Evolutionary conservation across 2,797 vertebrate genomes (phyloP), one percentile per base, ranked within the genome.

Genomic region (Coregonus suidteri): DNA sequence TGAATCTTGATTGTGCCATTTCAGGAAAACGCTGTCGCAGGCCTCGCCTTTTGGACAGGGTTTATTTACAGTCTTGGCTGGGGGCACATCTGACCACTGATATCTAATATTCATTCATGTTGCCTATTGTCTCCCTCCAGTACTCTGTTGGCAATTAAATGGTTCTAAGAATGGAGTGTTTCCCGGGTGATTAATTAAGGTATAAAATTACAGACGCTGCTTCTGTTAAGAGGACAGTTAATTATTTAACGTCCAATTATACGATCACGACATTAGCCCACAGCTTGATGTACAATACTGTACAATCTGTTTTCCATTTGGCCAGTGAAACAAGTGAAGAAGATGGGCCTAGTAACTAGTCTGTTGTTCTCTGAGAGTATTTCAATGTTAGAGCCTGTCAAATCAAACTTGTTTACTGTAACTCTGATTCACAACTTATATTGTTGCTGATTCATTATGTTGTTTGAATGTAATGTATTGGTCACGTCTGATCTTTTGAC

Each of bases 91-190:
- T 85, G 88, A 90, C 85, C 87, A 86, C 80, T 78, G 86, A 89
- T 91, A 86, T 83, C 87, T 88, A 77, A 81, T 83, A 88, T 91
- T 92, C 94, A 93, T 94, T 93, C 89, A 90, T 91, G 88, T 73
- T 47, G 41, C 41, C 71, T 77, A 86, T 90, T 91, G 90, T 93
- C 83, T 92, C 79, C 80, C 82, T 89, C 81, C 80, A 76, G 79
- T 80, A 81, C 80, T 84, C 86, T 81, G 81, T 77, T 79, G 31
- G 83, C 85, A 89, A 91, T 93, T 93, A 92, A 89, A 87, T 72
- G 31, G 73, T 86, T 84, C 74, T 79, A 89, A 88, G 85, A 91
- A 90, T 87, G 74, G 80, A 75, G 79, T 71, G 5, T 16, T 79
- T 80, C 87, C 88, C 77, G 41, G 76, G 78, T 90, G 90, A 93